Evolutionary conservation across 1,140 invertebrate genomes (phyloP).

Genomic region (Scylla paramamosain): DNA sequence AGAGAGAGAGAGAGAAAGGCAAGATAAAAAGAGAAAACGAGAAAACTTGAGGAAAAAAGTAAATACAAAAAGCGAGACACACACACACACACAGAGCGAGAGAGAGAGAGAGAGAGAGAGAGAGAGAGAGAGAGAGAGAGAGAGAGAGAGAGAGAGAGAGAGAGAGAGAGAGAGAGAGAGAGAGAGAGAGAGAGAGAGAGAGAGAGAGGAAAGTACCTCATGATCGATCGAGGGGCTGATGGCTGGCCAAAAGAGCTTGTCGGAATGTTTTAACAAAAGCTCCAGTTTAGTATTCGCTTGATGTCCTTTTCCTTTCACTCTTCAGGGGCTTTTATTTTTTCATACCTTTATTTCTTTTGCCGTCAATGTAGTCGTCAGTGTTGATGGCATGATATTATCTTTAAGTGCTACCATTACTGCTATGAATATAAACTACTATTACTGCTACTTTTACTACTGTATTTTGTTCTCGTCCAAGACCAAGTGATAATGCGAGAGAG

Average conservation of each 20-base stretch:
- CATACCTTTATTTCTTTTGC: no score
- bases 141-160: not conserved
- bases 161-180: slow-evolving; percentile 29
- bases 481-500: no score
- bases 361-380: no score
- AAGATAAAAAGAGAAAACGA: not conserved
- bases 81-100: not conserved
- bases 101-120: not conserved
- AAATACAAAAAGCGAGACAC: not conserved
- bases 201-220: slow-evolving; percentile 38
- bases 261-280: not conserved
- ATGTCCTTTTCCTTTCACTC: not conserved
- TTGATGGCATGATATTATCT: no score
- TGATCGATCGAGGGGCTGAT: not conserved
- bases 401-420: no score
- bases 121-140: not conserved
- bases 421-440: no score
- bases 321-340: not conserved
- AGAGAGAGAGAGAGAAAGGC: not conserved
- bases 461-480: no score
- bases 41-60: no score
- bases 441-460: no score
- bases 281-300: not conserved
- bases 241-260: not conserved
- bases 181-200: slow-evolving; percentile 58